Evolutionary conservation across 1,140 invertebrate genomes (phyloP), one percentile per base, ranked within the genome.

Genomic region (Dolichoris vasculosae): DNA sequence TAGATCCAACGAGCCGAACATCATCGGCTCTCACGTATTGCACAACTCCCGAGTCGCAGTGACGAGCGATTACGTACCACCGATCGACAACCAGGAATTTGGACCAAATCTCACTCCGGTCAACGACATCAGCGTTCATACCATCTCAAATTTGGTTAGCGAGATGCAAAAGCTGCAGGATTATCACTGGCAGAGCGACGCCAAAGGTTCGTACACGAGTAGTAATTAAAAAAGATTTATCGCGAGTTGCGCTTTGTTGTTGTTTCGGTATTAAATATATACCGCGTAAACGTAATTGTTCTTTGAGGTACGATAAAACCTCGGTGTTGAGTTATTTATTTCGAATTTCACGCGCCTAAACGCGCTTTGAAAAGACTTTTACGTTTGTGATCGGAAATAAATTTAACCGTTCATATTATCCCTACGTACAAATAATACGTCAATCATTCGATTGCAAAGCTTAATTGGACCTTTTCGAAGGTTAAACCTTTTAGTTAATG

Each of bases 1-100:
- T 67, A 82, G 91, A 79, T 90, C 92, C 0, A 91, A 90, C 67
- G 92, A 93, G 81, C 92, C 93, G 0, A 93, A 93, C 82, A 87
- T 93, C 23, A 91, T 93, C 51, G 92, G 89, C 43, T 88, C 91
- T 4, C 91, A 92, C 35, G 78, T 91, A 8, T 32, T 90, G 15
- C 89, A 92, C 59, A 86, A 89, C 48, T 89, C 86, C 30, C 88
- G 90, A 30, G 85, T 89, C 0, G 86, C 89, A 26, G 81, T 88
- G 13, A 82, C 87, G 13, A 86, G 86, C 32, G 89, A 89, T 35
- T 89, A 91, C 30, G 89, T 90, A 80, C 73, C 87, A 9, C 71
- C 89, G 1, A 26, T 82, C 30, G 79, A 86, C 69, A 71, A 38
- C 32, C 80, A 69, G 43, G 85, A 83, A 23, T 85, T 64, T 20